Conservation (phyloP, 2,888 invertebrate species). For the Rhaphigaster nebulosa region DNA sequence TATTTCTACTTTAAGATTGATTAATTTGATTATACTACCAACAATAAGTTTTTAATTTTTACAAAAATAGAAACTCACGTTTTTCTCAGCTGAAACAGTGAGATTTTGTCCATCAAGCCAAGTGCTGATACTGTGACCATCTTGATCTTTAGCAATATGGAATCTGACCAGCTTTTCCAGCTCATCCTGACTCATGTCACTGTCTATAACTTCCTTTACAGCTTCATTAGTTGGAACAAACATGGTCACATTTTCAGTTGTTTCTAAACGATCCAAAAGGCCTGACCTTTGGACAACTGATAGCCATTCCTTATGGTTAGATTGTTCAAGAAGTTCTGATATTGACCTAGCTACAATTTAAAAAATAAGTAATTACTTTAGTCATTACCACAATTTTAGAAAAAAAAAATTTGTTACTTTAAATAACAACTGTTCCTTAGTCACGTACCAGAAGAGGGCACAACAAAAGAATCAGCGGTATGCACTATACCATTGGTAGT, state of each 20-base stretch:
- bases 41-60: neutral
- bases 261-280: conserved; percentile 68
- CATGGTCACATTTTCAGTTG: conserved; percentile 70
- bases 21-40: neutral
- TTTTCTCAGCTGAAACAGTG: conserved; percentile 75
- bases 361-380: neutral
- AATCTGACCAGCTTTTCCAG: conserved; percentile 34
- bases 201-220: conserved; percentile 67
- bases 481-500: conserved; percentile 83
- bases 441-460: conserved; percentile 61
- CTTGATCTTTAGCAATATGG: conserved; percentile 51
- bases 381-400: neutral
- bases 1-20: neutral
- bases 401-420: neutral
- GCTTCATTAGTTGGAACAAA: conserved; percentile 71
- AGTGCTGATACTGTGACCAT: conserved; percentile 69
- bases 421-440: neutral
- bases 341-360: conserved; percentile 68
- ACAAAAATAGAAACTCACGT: conserved; percentile 68
- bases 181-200: conserved; percentile 67
- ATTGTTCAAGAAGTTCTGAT: conserved; percentile 72
- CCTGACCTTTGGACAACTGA: conserved; percentile 69
- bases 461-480: conserved; percentile 72
- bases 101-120: conserved; percentile 71
- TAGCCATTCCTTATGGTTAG: conserved; percentile 76